Evolutionary conservation across 2,113 vertebrate genomes (phyloP), one percentile per base, ranked within the genome.

Genomic region (Hippocampus mohnikei): DNA sequence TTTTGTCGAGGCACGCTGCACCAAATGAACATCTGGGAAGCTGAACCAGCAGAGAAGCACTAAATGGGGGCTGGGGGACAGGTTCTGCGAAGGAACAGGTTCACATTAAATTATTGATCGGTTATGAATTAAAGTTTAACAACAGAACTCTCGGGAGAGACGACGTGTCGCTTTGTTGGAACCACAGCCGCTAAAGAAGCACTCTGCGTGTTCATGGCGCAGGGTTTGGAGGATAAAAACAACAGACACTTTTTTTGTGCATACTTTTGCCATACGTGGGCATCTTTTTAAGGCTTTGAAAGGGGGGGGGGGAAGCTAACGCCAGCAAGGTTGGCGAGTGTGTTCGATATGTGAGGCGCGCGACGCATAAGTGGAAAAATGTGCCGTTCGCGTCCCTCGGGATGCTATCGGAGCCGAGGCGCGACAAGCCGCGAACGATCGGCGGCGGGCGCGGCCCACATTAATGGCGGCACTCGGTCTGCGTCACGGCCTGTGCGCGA

Each of bases 51-150:
- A 48, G 42, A 65, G 13, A 23, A 65, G 27, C 21, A 27, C 41
- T 63, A 41, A 60, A 60, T 23, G 37, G 61, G 41, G 63, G 42
- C n/a, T 3, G 7, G 42, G n/a, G 41, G 13, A 9, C 23, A 46
- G 23, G n/a, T 44, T 46, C 58, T 65, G 40, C 27, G 63, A 44
- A 65, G 41, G 63, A 46, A 65, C 63, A 65, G 63, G 63, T 65
- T 65, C 63, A 65, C 40, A 20, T 46, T 65, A 46, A 65, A 65
- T 65, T 65, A 65, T 65, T 48, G 41, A 65, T 65, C 27, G 16
- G n/a, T 42, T 65, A 46, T 46, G 63, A 65, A 65, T 65, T 65
- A 65, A 65, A 65, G n/a, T 65, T 65, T 65, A 65, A 65, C 41
- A 18, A 46, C 41, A 46, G 40, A 65, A 25, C 42, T 65, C 63